Base-by-base conservation (phyloP, 2,797 vertebrate genomes). In the Pangasius macronema region DNA sequence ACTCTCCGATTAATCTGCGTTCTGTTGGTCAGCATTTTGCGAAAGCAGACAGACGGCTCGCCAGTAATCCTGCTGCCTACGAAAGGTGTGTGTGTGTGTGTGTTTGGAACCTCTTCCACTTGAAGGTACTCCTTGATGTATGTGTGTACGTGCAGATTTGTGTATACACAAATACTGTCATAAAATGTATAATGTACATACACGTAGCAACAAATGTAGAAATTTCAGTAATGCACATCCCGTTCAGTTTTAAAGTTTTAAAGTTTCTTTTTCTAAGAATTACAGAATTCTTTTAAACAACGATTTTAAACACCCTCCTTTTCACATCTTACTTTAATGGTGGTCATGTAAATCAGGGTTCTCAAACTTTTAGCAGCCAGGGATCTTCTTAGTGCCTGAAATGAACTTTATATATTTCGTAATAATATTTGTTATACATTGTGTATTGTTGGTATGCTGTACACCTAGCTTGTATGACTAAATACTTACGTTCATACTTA, bases 21-120 rank as follows among this genome's bases (percentile, higher is more conserved):
- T 95, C 91, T 94, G 94, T 93, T 92, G 85, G 95, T 96, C 95
- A 96, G 95, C 95, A 95, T 93, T 96, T 95, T 94, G 93, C 55
- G 92, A 93, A 91, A 67, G 93, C 93, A 96, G 95, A 85, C 95
- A 95, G 95, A 96, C 94, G 92, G 95, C 95, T 95, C 93, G 93
- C 91, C 93, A 92, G 93, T 95, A 96, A 96, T 96, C 95, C 94
- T 92, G 91, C 87, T 91, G 94, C 93, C 92, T 90, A 91, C 92
- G 93, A 94, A 83, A 84, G 51, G n/a, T n/a, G n/a, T n/a, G n/a
- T n/a, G n/a, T n/a, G n/a, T n/a, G n/a, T n/a, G n/a, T n/a, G n/a
- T n/a, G n/a, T n/a, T n/a, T n/a, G n/a, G n/a, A n/a, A n/a, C n/a
- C n/a, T n/a, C n/a, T n/a, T n/a, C n/a, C n/a, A n/a, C n/a, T n/a